Conservation (phyloP, 2,113 vertebrate species). For the Notothenia rossii region DNA sequence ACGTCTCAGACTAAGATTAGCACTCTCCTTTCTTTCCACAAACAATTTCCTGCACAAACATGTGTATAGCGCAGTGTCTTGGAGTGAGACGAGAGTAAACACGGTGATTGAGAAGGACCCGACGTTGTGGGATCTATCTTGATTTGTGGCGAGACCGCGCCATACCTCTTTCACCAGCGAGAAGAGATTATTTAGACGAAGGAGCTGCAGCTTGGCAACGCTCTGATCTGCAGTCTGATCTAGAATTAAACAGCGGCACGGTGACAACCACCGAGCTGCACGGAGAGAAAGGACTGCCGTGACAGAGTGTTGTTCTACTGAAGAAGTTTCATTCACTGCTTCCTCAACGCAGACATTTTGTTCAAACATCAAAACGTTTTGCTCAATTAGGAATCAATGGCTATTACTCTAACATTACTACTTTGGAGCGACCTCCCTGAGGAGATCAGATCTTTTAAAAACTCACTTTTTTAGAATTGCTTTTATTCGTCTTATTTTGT, state of each 20-base stretch:
- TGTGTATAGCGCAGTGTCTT: constrained; percentile 46
- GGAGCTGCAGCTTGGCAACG: constrained; percentile 37
- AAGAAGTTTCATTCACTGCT: too few species aligned
- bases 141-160: constrained; percentile 56
- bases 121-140: constrained; percentile 49
- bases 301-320: too few species aligned
- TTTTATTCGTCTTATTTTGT: too few species aligned
- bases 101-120: constrained; percentile 42
- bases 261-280: constrained; percentile 9
- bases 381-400: too few species aligned
- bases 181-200: constrained; percentile 40
- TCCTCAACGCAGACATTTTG: too few species aligned
- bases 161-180: constrained; percentile 31
- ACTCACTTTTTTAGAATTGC: too few species aligned
- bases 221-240: constrained; percentile 7
- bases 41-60: constrained; percentile 65
- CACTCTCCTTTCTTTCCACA: constrained; percentile 44
- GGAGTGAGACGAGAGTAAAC: constrained; percentile 60
- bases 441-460: too few species aligned
- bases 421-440: too few species aligned
- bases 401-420: too few species aligned
- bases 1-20: constrained; percentile 44
- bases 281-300: not conserved
- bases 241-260: not conserved
- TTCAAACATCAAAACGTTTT: too few species aligned